Evolutionary conservation across 1,140 invertebrate genomes (phyloP), one percentile per base, ranked within the genome.

Genomic region (Hypsibius dujardini): DNA sequence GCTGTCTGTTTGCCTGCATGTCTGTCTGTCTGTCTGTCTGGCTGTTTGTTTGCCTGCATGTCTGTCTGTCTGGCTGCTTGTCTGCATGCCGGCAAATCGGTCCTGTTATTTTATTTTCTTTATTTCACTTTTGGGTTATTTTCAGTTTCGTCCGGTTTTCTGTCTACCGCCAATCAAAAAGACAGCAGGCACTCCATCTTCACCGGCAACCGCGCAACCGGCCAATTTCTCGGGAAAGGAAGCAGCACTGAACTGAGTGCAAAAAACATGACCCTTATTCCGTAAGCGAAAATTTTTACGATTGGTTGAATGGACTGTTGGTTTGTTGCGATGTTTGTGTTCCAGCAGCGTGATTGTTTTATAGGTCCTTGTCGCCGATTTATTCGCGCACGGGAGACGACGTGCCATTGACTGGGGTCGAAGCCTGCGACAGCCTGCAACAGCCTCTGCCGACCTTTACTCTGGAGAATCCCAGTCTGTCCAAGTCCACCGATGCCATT

Each of bases 121-220:
- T 28, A 28, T 28, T 28, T 28, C 28, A 28, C 28, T 28, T 28
- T 28, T 28, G 28, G 28, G 50, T 56, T 56, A 12, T 56, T 56
- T 56, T n/a, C n/a, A 56, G 50, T n/a, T 7, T 56, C 50, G 7
- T 56, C 50, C 7, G 50, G 50, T 12, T 56, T 56, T 7, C 7
- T 56, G n/a, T 56, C 50, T n/a, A 56, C n/a, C 7, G n/a, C 50
- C n/a, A 56, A 56, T 56, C 50, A 56, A n/a, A 56, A 56, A 56
- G 50, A n/a, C 7, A 56, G 50, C 50, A 56, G 50, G n/a, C 50
- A 56, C 7, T 56, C 50, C n/a, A n/a, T 28, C 28, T 28, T 56
- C n/a, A 56, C 50, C n/a, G 50, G 7, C 50, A 56, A 56, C 50
- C 50, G 50, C 7, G 7, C 50, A 28, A 28, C 28, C 28, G 28